Percentiles rank a stretch among this genome's conserved stretches.
Evolutionary conservation across 2,113 vertebrate species (phyloP).

Genomic region (Grallaria varia): DNA sequence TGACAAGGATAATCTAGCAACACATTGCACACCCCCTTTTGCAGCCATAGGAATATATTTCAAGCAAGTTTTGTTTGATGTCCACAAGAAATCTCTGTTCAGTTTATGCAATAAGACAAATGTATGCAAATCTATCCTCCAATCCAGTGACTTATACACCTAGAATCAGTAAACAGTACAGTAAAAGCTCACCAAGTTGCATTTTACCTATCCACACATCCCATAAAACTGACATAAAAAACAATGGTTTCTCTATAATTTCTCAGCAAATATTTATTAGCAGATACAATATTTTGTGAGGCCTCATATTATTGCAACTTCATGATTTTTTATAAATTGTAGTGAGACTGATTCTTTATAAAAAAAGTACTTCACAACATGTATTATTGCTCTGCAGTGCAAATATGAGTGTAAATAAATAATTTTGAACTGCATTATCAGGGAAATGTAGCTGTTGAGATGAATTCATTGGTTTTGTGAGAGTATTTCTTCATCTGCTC

Average conservation of each 20-base stretch:
- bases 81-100: constrained; percentile 48
- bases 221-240: constrained; percentile 42
- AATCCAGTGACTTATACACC: not conserved
- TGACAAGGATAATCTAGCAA: not conserved
- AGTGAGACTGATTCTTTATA: not conserved
- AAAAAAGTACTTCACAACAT: not conserved
- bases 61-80: constrained; percentile 40
- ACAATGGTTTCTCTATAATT: not conserved
- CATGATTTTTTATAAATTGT: constrained; percentile 24
- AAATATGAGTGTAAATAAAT: constrained; percentile 46
- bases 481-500: constrained; percentile 18
- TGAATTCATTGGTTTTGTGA: constrained; percentile 9
- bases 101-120: constrained; percentile 49
- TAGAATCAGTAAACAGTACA: constrained; percentile 32
- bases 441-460: constrained; percentile 39
- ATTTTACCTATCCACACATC: constrained; percentile 17
- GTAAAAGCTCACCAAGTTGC: constrained; percentile 26
- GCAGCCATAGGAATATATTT: constrained; percentile 11
- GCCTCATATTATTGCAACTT: constrained; percentile 14
- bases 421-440: constrained; percentile 43
- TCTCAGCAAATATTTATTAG: constrained; percentile 20
- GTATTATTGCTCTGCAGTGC: constrained; percentile 11
- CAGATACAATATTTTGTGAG: not conserved
- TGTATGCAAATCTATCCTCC: constrained; percentile 45
- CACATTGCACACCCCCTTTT: not conserved